A percentile compares a stretch with the other conserved stretches of the same genome.
These are phyloP conservation scores for Limnothrissa miodon DNA, from an alignment of 2,113 vertebrate species.

Conservation along the genomic window DNA sequence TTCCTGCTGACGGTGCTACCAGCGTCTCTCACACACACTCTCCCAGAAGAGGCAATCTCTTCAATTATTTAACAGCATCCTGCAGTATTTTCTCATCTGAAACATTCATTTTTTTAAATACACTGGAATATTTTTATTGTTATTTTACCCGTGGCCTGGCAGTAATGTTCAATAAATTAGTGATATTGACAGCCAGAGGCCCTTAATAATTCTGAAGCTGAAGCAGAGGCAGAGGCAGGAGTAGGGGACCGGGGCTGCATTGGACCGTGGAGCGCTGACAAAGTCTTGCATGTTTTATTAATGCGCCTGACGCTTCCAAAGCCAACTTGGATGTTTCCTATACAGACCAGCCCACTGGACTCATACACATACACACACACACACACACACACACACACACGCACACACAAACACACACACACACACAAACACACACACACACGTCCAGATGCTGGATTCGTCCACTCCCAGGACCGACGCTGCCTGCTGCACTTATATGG, in stretches of 20 bases:
- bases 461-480: background rate
- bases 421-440: too few relatives aligned
- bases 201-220: constrained; percentile 14
- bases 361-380: too few relatives aligned
- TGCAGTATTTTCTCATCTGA: constrained; percentile 5
- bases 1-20: background rate
- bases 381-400: too few relatives aligned
- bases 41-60: background rate
- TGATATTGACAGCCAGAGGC: background rate
- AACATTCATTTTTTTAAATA: background rate
- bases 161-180: constrained; percentile 8
- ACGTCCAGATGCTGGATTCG: background rate
- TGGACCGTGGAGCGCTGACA: background rate
- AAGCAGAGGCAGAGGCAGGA: background rate
- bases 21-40: background rate
- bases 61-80: constrained; percentile 24
- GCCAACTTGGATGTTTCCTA: background rate
- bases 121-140: background rate
- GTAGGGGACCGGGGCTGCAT: too few relatives aligned
- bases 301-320: background rate
- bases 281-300: constrained; percentile 30
- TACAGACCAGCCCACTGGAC: background rate
- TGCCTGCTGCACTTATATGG: background rate
- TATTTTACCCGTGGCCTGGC: background rate
- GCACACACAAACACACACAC: too few relatives aligned